Base-by-base conservation (phyloP, 1,140 invertebrate genomes). In the Andricus grossulariae region DNA sequence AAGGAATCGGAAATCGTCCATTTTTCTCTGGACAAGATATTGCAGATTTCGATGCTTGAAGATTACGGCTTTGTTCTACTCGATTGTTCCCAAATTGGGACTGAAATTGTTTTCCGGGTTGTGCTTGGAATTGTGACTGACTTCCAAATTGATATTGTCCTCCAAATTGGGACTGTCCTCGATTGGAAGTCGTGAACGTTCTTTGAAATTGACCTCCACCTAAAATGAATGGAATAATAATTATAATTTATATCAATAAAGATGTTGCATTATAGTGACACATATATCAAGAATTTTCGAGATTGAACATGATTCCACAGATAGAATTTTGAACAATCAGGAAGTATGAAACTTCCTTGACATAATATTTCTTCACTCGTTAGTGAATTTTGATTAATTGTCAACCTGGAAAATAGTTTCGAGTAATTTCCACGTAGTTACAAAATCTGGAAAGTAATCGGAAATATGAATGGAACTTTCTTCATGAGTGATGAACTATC, bases 1-100 rank as follows among this genome's bases (percentile, higher is more conserved):
- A 92, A 0, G 93, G 84, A 4, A 95, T 92, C 0, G 95, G 90
- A 82, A 94, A 96, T 50, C 94, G 92, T 72, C 95, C 95, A 78
- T 96, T 95, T 73, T 92, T 93, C 78, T 94, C 93, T 12, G 93
- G 93, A 82, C 96, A 96, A 0, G 86, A 83, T 32, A 80, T 77
- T 73, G 25, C 15, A 45, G 60, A 66, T 39, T 66, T 66, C 39
- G 25, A 8, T 16, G 15, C 6, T 39, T 13, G 60, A 39, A 66
- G 15, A 66, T 66, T 45, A 39, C 60, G 60, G 39, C n/a, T 66
- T 66, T 66, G 60, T 13, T 66, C 60, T 66, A 66, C 16, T 66
- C 15, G 32, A 66, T 66, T 66, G 13, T 25, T n/a, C 10, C 25
- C 15, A 39, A 57, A 25, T 25, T 21, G 12, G 49, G 55, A 11